These are phyloP conservation scores for Aurelia aurita DNA, from an alignment of 30 jellyfish, hydroid and myxozoan genomes.

Conservation along the genomic window DNA sequence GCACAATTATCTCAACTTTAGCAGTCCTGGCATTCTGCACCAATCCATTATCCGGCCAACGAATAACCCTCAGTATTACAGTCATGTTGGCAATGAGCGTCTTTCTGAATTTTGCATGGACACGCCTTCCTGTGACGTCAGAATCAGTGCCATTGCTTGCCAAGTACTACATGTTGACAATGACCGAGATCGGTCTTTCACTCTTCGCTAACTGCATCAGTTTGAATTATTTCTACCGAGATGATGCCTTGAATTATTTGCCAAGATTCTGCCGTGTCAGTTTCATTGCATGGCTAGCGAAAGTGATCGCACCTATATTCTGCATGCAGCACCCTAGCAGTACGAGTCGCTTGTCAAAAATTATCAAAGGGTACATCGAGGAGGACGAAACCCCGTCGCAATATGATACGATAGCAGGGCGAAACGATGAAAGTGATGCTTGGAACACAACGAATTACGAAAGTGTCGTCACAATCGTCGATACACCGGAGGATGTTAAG, in stretches of 20 bases:
- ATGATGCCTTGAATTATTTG: conserved; percentile 69
- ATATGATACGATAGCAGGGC: not conserved
- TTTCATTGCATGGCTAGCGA: conserved; percentile 72
- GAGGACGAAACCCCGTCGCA: conserved; percentile 40
- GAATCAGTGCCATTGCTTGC: conserved; percentile 81
- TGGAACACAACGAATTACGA: conserved; percentile 35
- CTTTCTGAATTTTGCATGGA: conserved; percentile 79
- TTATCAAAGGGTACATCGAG: conserved; percentile 27
- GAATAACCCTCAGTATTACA: conserved; percentile 76
- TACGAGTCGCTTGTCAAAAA: conserved; percentile 52
- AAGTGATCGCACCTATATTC: conserved; percentile 54
- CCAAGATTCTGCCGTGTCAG: conserved; percentile 72
- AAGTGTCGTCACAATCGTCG: conserved; percentile 64
- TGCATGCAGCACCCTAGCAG: conserved; percentile 70
- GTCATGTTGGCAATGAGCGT: conserved; percentile 88
- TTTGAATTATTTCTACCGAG: conserved; percentile 77
- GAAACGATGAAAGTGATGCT: conserved; percentile 38
- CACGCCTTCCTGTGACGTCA: conserved; percentile 83
- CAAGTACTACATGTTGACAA: conserved; percentile 77
- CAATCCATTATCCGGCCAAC: conserved; percentile 75
- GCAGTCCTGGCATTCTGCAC: conserved; percentile 82
- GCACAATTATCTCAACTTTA: conserved; percentile 70
- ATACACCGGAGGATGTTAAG: conserved; percentile 13
- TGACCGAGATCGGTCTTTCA: conserved; percentile 79
- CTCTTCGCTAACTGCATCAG: conserved; percentile 83